Evolutionary conservation across 2,888 invertebrate species (phyloP).

Genomic region (Aphodius sticticus): DNA sequence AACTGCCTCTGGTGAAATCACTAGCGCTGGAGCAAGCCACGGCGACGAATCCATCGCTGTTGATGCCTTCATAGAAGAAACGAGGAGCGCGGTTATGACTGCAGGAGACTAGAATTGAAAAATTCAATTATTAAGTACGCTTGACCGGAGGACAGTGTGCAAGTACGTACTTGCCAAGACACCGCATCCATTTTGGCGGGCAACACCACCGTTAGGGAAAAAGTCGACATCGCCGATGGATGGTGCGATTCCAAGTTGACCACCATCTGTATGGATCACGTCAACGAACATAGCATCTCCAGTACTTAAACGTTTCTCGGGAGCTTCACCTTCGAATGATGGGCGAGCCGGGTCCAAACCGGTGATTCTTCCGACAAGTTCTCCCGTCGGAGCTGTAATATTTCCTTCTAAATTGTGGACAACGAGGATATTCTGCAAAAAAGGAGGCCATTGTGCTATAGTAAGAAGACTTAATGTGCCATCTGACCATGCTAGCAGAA

Average conservation of each 20-base stretch:
- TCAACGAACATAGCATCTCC: conserved; percentile 75
- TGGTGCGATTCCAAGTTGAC: conserved; percentile 66
- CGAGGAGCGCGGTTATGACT: conserved; percentile 29
- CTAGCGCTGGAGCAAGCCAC: conserved; percentile 8
- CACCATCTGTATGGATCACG: conserved; percentile 75
- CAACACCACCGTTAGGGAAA: conserved; percentile 72
- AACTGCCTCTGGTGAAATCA: conserved; percentile 19
- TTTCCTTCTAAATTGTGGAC: no score
- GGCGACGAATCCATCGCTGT: conserved; percentile 28
- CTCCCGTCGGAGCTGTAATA: background rate
- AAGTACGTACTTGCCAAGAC: conserved; percentile 19
- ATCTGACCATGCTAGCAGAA: no score
- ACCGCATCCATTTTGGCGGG: conserved; percentile 71
- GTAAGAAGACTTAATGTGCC: no score
- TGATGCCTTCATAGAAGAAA: conserved; percentile 24
- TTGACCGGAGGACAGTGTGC: background rate
- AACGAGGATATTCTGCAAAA: no score
- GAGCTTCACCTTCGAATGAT: conserved; percentile 60
- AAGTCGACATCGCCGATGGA: conserved; percentile 74
- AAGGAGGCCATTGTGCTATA: no score
- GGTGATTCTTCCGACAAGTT: conserved; percentile 37
- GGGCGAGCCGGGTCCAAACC: conserved; percentile 70
- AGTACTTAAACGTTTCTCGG: conserved; percentile 65
- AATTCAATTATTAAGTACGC: background rate
- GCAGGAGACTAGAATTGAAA: conserved; percentile 27